Evolutionary conservation across 2,797 vertebrate species (phyloP).

Genomic region (Myotis pilosus): DNA sequence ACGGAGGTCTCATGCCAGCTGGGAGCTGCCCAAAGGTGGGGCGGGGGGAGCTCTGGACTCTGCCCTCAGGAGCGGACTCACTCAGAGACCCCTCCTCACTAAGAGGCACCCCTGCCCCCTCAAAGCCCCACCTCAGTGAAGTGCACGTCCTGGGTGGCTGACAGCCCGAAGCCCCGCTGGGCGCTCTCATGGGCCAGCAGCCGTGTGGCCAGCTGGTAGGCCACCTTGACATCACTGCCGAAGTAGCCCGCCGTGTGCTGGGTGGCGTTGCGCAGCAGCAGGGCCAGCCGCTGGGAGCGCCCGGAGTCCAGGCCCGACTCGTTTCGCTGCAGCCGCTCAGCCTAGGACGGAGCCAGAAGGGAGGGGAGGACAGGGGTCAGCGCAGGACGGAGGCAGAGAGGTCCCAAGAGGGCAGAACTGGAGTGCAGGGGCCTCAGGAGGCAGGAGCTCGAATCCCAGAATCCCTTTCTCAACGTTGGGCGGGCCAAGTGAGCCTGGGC

Average conservation of each 20-base stretch:
- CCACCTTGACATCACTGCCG: constrained; percentile 93
- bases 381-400: not conserved
- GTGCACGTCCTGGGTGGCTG: constrained; percentile 94
- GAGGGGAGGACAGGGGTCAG: not conserved
- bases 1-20: not conserved
- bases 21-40: not conserved
- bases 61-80: not conserved
- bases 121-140: constrained; percentile 91
- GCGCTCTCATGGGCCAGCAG: constrained; percentile 91
- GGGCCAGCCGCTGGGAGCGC: constrained; percentile 86
- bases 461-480: not conserved
- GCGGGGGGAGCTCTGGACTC: too few relatives aligned
- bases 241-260: constrained; percentile 86
- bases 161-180: constrained; percentile 93
- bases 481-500: not conserved
- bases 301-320: constrained; percentile 87
- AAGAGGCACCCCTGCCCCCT: not conserved
- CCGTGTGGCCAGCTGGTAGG: constrained; percentile 88
- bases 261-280: constrained; percentile 90
- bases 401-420: not conserved
- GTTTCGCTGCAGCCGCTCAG: constrained; percentile 88
- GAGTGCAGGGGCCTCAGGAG: not conserved
- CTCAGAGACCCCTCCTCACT: not conserved
- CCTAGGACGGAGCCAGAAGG: constrained; percentile 76
- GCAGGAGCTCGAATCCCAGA: not conserved